A percentile compares a stretch with the other conserved stretches of the same genome.
These are phyloP conservation scores for Tragelaphus buxtoni DNA, from an alignment of 2,113 vertebrate genomes.

Conservation along the genomic window DNA sequence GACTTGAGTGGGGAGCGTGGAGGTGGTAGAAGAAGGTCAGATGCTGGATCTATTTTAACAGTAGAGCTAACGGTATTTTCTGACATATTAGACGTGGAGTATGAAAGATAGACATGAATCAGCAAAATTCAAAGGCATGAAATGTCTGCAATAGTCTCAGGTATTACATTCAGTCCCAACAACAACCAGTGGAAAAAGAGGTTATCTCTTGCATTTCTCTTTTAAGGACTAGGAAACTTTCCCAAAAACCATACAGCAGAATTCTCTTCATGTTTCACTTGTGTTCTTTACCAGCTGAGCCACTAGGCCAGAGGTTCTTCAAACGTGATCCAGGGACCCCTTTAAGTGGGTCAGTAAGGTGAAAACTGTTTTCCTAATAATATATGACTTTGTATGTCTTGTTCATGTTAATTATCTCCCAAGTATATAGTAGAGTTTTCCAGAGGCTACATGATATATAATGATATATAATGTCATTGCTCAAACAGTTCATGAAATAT, in stretches of 20 bases:
- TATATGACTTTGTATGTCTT: background rate
- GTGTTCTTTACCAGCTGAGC: background rate
- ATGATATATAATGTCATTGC: background rate
- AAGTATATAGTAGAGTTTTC: background rate
- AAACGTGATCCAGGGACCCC: background rate
- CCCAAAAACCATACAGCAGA: background rate
- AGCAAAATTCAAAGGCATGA: background rate
- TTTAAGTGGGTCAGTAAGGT: background rate
- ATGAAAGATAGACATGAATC: background rate
- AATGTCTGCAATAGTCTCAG: background rate
- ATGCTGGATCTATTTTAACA: background rate
- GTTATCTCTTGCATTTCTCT: background rate
- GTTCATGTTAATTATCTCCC: background rate
- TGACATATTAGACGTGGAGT: background rate
- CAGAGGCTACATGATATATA: background rate
- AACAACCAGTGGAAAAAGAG: background rate
- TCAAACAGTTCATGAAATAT: background rate
- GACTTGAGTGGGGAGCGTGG: background rate
- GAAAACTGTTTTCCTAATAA: background rate
- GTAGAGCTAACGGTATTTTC: background rate
- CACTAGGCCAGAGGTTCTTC: background rate
- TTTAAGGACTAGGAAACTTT: background rate
- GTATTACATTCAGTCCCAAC: background rate
- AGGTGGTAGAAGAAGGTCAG: background rate
- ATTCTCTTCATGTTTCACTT: background rate